Evolutionary conservation across 2,113 vertebrate species (phyloP).

Genomic region (Enhydra lutris): DNA sequence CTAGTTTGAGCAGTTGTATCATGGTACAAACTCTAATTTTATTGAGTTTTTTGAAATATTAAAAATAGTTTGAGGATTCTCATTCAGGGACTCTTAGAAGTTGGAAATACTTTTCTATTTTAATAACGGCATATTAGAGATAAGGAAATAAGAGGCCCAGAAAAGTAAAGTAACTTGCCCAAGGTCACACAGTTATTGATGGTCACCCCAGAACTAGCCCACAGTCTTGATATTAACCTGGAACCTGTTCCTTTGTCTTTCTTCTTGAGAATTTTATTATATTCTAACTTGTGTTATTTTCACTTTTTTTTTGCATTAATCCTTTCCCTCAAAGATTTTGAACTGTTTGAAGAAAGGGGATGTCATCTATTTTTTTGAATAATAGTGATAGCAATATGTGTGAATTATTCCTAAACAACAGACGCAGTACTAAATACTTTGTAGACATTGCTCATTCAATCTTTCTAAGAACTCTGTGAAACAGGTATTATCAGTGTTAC

Average conservation of each 20-base stretch:
- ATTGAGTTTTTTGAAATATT: neutral
- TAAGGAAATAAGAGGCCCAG: neutral
- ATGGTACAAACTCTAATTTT: neutral
- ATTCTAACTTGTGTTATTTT: neutral
- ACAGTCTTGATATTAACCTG: neutral
- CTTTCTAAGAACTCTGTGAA: neutral
- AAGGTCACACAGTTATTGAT: neutral
- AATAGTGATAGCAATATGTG: neutral
- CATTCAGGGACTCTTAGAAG: neutral
- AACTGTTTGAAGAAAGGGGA: conserved; percentile 1
- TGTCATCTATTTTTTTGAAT: neutral
- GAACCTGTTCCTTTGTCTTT: neutral
- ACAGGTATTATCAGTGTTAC: neutral
- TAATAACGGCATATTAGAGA: neutral
- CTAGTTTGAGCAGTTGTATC: neutral
- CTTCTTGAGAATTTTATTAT: neutral
- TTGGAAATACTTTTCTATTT: neutral
- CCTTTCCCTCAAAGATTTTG: neutral
- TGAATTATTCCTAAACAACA: neutral
- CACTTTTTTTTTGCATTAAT: neutral
- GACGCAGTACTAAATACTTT: neutral
- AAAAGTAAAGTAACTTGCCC: neutral
- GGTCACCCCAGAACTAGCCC: neutral
- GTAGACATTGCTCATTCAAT: neutral
- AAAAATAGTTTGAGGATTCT: neutral